Percentiles rank a stretch among this genome's conserved stretches.
These are phyloP conservation scores for Colletes collaris DNA, from an alignment of 2,888 invertebrate genomes.

Conservation along the genomic window DNA sequence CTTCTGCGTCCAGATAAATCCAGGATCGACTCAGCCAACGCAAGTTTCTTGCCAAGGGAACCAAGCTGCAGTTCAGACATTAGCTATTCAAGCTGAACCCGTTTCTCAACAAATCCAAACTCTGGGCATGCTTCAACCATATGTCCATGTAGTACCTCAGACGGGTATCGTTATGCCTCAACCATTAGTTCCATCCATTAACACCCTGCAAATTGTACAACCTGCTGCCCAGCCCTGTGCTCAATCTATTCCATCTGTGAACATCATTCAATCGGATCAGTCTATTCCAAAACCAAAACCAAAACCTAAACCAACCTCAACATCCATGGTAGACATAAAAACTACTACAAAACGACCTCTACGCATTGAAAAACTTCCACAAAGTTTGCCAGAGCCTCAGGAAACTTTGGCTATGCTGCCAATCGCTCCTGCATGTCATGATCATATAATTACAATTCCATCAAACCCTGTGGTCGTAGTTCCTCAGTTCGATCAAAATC, in stretches of 20 bases:
- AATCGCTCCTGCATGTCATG: not conserved
- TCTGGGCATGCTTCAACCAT: slow-evolving; percentile 23
- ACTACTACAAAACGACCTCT: not conserved
- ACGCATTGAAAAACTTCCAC: not conserved
- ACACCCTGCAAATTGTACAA: slow-evolving; percentile 31
- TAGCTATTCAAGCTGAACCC: slow-evolving; percentile 4
- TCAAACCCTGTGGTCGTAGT: slow-evolving; percentile 6
- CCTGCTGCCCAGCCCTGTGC: slow-evolving; percentile 9
- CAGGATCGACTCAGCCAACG: not conserved
- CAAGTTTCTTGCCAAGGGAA: slow-evolving; percentile 12
- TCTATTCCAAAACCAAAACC: not conserved
- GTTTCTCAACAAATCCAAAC: slow-evolving; percentile 24
- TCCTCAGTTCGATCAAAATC: not conserved
- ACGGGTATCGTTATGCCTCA: slow-evolving; percentile 10
- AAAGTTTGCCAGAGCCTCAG: slow-evolving; percentile 11
- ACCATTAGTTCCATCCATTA: slow-evolving; percentile 8
- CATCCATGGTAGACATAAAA: not conserved
- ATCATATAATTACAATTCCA: slow-evolving; percentile 1
- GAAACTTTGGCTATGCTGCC: slow-evolving; percentile 17
- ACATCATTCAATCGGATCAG: slow-evolving; percentile 5
- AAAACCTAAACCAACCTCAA: not conserved
- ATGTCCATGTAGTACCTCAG: not conserved
- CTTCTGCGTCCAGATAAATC: slow-evolving; percentile 33
- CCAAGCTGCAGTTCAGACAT: not conserved
- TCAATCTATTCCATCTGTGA: not conserved